These are phyloP conservation scores for Macrostomum cliftonense DNA, from an alignment of 2,888 invertebrate genomes.

Conservation along the genomic window DNA sequence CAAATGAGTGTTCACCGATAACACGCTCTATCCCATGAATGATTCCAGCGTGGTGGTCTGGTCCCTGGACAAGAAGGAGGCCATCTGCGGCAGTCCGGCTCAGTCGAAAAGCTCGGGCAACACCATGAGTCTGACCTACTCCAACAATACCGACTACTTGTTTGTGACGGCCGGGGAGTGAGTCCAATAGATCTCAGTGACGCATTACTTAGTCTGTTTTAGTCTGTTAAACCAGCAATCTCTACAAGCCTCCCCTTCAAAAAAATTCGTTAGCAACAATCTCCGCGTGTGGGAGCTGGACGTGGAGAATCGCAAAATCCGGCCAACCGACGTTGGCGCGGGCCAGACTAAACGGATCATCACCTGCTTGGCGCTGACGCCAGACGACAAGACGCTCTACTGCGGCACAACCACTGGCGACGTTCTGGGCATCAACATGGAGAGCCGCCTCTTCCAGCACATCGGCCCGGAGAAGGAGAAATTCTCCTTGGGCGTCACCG, in stretches of 20 bases:
- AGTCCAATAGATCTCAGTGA: conserved; percentile 15
- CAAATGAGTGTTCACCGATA: no score
- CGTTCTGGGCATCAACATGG: conserved; percentile 40
- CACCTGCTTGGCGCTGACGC: conserved; percentile 49
- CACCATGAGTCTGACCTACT: conserved; percentile 44
- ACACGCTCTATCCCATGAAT: no score
- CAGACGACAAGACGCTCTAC: conserved; percentile 53
- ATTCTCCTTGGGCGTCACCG: conserved; percentile 32
- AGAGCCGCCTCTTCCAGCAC: conserved; percentile 24
- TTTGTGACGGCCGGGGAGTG: conserved; percentile 40
- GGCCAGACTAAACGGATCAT: conserved; percentile 60
- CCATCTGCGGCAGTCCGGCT: conserved; percentile 47
- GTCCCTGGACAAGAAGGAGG: conserved; percentile 48
- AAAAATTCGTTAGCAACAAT: conserved; percentile 21
- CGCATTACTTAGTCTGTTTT: not conserved
- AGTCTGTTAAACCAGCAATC: no score
- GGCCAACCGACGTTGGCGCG: conserved; percentile 53
- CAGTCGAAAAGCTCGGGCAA: conserved; percentile 54
- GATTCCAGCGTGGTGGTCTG: conserved; percentile 56
- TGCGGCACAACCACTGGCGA: conserved; percentile 71
- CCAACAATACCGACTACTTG: conserved; percentile 25
- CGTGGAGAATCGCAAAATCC: conserved; percentile 48
- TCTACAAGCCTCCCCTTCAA: no score
- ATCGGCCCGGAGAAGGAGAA: conserved; percentile 24
- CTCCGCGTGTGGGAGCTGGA: conserved; percentile 37